Evolutionary conservation across 2,888 invertebrate species (phyloP), one percentile per base, ranked within the genome.

Genomic region (Napeogenes sylphis): DNA sequence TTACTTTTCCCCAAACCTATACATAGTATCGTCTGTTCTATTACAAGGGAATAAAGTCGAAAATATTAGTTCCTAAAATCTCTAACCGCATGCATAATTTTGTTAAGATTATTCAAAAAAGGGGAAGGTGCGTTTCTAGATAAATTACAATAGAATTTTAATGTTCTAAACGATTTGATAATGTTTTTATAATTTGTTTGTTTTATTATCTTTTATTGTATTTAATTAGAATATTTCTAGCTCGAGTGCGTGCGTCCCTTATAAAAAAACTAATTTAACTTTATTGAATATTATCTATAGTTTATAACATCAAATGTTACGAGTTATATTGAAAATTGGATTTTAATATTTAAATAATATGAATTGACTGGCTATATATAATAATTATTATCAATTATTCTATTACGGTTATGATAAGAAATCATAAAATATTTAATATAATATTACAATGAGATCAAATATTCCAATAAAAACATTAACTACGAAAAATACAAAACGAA

Each of bases 101-200:
- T 69, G 68, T 60, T 56, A 61, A 70, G 68, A 64, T 69, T 62
- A 65, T 68, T 70, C 80, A 77, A 81, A 78, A 83, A 84, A 82
- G 82, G 85, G 88, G 84, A 81, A 82, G 80, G 78, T 72, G 75
- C 73, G 75, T 81, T 83, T 81, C 82, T 86, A 85, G 81, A 86
- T 85, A 81, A 81, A 86, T 84, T 83, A 85, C 81, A 82, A 86
- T 84, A 85, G 82, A 84, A 85, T 83, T 82, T 84, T 82, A 84
- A 85, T 83, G 82, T 78, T 80, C 78, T 71, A 75, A 77, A 77
- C 76, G 80, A 84, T 80, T 82, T 76, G 78, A 75, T 85, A 82
- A 89, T 88, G 83, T 70, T 74, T 84, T 87, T 88, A 84, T 88
- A 89, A 90, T 90, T 84, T 87, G 89, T 88, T 88, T 87, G 84